Evolutionary conservation across 2,113 vertebrate species (phyloP).

Genomic region (Macaca mulatta): DNA sequence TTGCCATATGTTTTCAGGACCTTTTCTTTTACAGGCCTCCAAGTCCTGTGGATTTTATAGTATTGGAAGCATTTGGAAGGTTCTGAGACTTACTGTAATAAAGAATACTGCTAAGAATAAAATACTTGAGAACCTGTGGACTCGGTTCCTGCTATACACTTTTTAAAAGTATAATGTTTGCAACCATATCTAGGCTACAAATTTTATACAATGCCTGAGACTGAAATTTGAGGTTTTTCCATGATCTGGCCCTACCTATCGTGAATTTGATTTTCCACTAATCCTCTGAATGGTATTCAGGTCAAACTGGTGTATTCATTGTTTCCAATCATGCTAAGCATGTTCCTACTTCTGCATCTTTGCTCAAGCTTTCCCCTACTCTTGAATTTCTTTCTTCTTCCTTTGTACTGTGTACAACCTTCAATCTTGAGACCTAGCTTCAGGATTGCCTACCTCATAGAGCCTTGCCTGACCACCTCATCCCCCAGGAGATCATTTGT

Average conservation of each 20-base stretch:
- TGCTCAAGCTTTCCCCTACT: not conserved
- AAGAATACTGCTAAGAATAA: not conserved
- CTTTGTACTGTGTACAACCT: not conserved
- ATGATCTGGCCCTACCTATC: not conserved
- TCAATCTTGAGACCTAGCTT: not conserved
- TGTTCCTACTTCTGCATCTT: constrained; percentile 11
- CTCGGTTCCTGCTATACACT: not conserved
- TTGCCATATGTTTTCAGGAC: not conserved
- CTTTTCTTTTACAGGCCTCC: not conserved
- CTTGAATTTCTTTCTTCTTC: not conserved
- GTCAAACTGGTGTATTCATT: not conserved
- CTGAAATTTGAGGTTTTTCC: not conserved
- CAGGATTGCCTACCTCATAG: not conserved
- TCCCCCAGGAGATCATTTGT: not conserved
- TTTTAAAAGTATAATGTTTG: constrained; percentile 34
- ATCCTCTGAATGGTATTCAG: constrained; percentile 4
- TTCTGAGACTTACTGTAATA: not conserved
- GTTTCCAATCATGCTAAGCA: not conserved
- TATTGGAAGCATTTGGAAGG: constrained; percentile 16
- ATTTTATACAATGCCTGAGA: not conserved
- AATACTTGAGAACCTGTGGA: not conserved
- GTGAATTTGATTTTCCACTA: not conserved
- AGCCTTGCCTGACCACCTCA: not conserved
- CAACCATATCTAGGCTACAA: not conserved
- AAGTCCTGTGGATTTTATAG: not conserved